Base-by-base conservation (phyloP, 2,113 vertebrate genomes). In the Heterotis niloticus region DNA sequence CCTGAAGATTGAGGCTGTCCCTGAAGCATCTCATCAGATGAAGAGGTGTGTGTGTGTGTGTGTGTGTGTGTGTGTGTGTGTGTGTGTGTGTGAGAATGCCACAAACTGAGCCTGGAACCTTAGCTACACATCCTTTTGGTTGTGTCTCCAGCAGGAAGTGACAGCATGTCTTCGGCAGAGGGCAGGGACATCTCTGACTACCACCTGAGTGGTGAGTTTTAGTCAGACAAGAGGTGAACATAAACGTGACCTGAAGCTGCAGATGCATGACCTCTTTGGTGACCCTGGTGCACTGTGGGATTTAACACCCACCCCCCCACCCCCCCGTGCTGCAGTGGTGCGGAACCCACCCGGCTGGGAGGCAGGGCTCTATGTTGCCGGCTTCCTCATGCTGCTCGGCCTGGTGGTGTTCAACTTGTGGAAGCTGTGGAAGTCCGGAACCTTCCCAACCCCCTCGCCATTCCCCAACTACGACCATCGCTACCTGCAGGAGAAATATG, bases 391-490 rank as follows among this genome's bases (percentile, higher is more conserved):
- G 1, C 89, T 99, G 83, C 92, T 99, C 80, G 91, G 84, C 1
- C 89, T 96, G 0, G 93, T 96, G 0, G 96, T 93, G 0, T 71
- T 97, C 83, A 98, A 96, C 88, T 93, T 99, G 80, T 99, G 98
- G 98, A 98, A 94, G 85, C 88, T 99, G 51, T 98, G 95, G 94
- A 96, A 93, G 20, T 98, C 98, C 0, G 97, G 97, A 13, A 92
- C 89, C 70, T 99, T 96, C 87, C 95, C 98, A 0, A 89, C 94
- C 0, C 97, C 97, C 0, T 98, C 97, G 0, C 98, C 98, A 0
- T 99, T 96, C 86, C 97, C 97, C 1, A 99, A 99, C 90, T 99
- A 98, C 5, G 95, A 99, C 90, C 96, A 96, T 86, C 91, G 95
- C 1, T 98, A 98, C 85, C 94, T 99, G 69, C 93, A 97, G 88